Base-by-base conservation (phyloP, 2,797 vertebrate species). In the Argya squamiceps region DNA sequence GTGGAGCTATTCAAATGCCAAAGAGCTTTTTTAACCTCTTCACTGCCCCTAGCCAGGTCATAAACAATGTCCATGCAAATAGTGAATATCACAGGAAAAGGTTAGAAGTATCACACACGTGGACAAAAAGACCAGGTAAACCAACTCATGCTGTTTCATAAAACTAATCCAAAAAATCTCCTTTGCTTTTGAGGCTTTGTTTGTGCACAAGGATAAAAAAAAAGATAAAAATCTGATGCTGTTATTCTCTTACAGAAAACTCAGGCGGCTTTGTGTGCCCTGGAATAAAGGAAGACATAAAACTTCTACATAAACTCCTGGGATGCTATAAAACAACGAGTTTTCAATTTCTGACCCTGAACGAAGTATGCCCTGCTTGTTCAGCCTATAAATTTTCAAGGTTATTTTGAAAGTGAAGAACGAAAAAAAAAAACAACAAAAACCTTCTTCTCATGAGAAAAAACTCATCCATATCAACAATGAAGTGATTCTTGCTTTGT, bases 301-400 rank as follows among this genome's bases (percentile, higher is more conserved):
- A 95, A 92, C 80, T 90, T 81, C 73, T 69, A 55, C 49, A 75
- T 71, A 93, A 96, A 85, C 89, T 75, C 92, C 59, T 78, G 95
- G 91, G 94, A 96, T 82, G 49, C 74, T 76, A 91, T 91, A 94
- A 96, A 86, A 92, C 92, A 73, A n/a, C 0, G 0, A 92, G 52
- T 88, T 96, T 96, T 90, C 90, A 49, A 49, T 95, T 92, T 93
- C 92, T 93, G 88, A 96, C 80, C 86, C 85, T 91, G 80, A 86
- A 82, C 70, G 56, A 88, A 86, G 64, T 29, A 82, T 60, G 68
- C 19, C 58, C 60, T 18, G 34, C 60, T 94, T 93, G 68, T 55
- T 85, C 92, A 91, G 78, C 41, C 70, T 94, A 89, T 89, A 96
- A 81, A 96, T 94, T 94, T 84, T 78, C 91, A 95, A 95, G 89